Evolutionary conservation across 1,140 invertebrate species (phyloP), one percentile per base, ranked within the genome.

Genomic region (Drosophila burlai): DNA sequence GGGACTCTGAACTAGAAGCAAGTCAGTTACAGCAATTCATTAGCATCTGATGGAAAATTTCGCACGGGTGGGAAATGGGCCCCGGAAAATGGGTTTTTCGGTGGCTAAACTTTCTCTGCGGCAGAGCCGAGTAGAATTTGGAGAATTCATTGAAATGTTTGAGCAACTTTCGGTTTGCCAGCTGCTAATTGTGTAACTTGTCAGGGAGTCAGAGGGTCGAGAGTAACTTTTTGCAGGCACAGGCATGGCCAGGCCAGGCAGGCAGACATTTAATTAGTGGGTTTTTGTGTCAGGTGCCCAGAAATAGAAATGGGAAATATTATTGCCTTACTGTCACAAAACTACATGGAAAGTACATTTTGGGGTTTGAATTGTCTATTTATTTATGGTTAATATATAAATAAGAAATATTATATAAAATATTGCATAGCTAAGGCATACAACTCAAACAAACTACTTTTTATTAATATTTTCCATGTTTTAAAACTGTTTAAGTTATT

Each of bases 121-220:
- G 74, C 82, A 31, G 52, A 36, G 34, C 18, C 13, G 34, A 34
- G 58, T 46, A 74, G 64, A 86, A 87, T 86, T 86, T 80, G 54
- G 57, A 89, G 72, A 89, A 89, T 78, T 81, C 84, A 87, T 87
- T 89, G 84, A 87, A 87, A 89, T 87, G 84, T 83, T 80, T 78
- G 77, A 63, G 62, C 66, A 87, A 89, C 77, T 89, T 89, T 87
- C 72, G 76, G 75, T 75, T 81, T 59, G 40, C 61, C 72, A 38
- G 36, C 52, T 81, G 81, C 84, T 87, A 87, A 84, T 89, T 89
- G 84, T 87, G 79, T 81, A 87, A 87, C 64, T 89, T 87, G 77
- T 61, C 76, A 66, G 74, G 52, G 34, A 71, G 65, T 52, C 47
- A 68, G 43, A 58, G 87, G 85, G 84, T 83, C 77, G 72, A 74